Conservation (phyloP, 2,888 invertebrate genomes). For the Drosophila cognata region DNA sequence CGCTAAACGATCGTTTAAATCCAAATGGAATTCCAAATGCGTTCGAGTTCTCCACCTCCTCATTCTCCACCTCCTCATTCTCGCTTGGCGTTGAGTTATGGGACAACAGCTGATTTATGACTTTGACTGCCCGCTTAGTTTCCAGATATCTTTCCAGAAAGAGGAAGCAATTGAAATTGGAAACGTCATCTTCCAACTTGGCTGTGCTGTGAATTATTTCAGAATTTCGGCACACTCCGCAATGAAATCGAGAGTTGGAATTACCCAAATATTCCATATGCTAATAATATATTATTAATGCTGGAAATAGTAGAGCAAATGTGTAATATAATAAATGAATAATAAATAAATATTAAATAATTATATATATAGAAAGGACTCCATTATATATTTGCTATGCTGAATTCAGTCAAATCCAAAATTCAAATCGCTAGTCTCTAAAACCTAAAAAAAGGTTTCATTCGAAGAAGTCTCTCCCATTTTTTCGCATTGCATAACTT, state of each 20-base stretch:
- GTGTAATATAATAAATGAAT: not conserved
- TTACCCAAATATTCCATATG: too few species aligned
- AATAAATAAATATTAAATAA: not conserved
- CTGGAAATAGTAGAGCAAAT: too few species aligned
- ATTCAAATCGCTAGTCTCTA: not conserved
- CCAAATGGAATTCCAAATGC: conserved; percentile 37
- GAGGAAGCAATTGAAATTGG: not conserved
- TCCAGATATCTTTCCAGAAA: conserved; percentile 45
- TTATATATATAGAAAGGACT: too few species aligned
- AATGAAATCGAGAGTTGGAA: not conserved
- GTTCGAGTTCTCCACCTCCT: conserved; percentile 7
- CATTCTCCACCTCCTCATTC: not conserved
- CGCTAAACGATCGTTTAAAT: conserved; percentile 72
- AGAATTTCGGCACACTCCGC: not conserved
- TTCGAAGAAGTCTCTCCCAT: not conserved
- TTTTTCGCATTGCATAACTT: conserved; percentile 16
- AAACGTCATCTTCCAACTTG: not conserved
- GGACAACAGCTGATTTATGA: conserved; percentile 67
- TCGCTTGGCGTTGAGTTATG: conserved; percentile 57
- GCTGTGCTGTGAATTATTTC: conserved; percentile 5
- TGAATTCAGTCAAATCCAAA: not conserved
- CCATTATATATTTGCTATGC: not conserved
- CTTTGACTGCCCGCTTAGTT: conserved; percentile 54
- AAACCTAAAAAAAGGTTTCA: not conserved
- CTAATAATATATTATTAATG: not conserved